These are phyloP conservation scores for Mus caroli DNA, from an alignment of 2,797 vertebrate species.

Conservation along the genomic window DNA sequence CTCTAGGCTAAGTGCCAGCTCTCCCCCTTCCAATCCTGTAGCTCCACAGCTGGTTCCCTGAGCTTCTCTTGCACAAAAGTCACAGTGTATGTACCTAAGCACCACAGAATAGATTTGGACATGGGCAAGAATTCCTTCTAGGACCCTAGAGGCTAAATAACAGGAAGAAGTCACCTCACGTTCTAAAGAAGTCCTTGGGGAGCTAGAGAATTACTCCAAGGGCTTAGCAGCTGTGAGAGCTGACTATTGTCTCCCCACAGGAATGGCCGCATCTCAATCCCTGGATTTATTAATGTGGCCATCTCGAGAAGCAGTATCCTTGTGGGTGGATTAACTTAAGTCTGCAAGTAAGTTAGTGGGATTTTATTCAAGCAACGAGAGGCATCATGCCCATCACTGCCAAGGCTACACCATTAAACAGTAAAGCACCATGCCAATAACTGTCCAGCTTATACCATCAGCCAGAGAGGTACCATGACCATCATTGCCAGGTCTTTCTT, in stretches of 20 bases:
- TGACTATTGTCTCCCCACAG: rapidly evolving
- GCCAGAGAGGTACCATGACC: not conserved
- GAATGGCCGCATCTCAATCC: rapidly evolving
- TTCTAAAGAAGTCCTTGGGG: too few relatives aligned
- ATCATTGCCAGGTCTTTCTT: not conserved
- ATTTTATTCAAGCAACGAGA: not conserved
- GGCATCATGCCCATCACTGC: not conserved
- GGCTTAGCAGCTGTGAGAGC: not conserved
- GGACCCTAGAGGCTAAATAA: too few relatives aligned
- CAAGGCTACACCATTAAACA: not conserved
- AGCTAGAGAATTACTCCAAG: not conserved
- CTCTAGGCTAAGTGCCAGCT: rapidly evolving
- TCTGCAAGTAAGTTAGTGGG: not conserved
- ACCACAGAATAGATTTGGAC: rapidly evolving
- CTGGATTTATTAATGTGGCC: not conserved
- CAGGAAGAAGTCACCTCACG: not conserved
- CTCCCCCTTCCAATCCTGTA: rapidly evolving
- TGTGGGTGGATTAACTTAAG: not conserved
- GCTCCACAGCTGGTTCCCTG: rapidly evolving
- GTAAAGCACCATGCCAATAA: not conserved
- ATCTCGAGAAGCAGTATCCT: not conserved
- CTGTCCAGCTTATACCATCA: not conserved
- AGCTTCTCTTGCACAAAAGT: rapidly evolving
- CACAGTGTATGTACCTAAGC: not conserved
- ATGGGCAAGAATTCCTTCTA: rapidly evolving